Evolutionary conservation across 2,888 invertebrate genomes (phyloP).

Genomic region (Cryptophagus acutangulus): DNA sequence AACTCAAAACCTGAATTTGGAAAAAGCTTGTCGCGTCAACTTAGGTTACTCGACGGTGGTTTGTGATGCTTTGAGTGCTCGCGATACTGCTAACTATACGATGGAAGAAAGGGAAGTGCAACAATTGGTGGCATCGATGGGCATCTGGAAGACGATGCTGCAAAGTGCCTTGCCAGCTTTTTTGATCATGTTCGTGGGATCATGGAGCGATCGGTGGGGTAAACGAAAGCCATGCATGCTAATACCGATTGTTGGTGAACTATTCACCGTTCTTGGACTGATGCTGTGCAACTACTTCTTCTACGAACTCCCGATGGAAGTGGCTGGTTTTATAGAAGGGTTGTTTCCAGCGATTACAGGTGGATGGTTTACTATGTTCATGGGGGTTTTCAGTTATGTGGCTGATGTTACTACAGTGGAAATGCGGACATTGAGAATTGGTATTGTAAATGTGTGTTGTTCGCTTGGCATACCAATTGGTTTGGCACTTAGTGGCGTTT

Average conservation of each 20-base stretch:
- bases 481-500: slow-evolving; percentile 79
- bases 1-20: slow-evolving; percentile 78
- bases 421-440: slow-evolving; percentile 78
- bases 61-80: slow-evolving; percentile 69
- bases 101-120: slow-evolving; percentile 63
- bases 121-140: slow-evolving; percentile 71
- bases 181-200: slow-evolving; percentile 76
- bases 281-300: slow-evolving; percentile 76
- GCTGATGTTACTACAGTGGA: slow-evolving; percentile 81
- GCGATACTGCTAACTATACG: slow-evolving; percentile 64
- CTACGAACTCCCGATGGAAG: slow-evolving; percentile 74
- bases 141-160: slow-evolving; percentile 80
- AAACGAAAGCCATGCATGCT: slow-evolving; percentile 77
- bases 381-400: slow-evolving; percentile 86
- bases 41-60: slow-evolving; percentile 65
- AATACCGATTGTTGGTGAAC: slow-evolving; percentile 74
- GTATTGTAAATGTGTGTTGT: slow-evolving; percentile 82
- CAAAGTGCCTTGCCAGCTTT: slow-evolving; percentile 79
- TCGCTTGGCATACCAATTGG: slow-evolving; percentile 85
- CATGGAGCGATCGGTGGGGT: slow-evolving; percentile 67
- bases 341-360: slow-evolving; percentile 77
- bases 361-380: slow-evolving; percentile 86
- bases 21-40: slow-evolving; percentile 83
- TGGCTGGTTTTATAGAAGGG: slow-evolving; percentile 73
- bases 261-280: slow-evolving; percentile 71